Evolutionary conservation across 1,140 invertebrate species (phyloP), one percentile per base, ranked within the genome.

Genomic region (Drosophila yakuba): DNA sequence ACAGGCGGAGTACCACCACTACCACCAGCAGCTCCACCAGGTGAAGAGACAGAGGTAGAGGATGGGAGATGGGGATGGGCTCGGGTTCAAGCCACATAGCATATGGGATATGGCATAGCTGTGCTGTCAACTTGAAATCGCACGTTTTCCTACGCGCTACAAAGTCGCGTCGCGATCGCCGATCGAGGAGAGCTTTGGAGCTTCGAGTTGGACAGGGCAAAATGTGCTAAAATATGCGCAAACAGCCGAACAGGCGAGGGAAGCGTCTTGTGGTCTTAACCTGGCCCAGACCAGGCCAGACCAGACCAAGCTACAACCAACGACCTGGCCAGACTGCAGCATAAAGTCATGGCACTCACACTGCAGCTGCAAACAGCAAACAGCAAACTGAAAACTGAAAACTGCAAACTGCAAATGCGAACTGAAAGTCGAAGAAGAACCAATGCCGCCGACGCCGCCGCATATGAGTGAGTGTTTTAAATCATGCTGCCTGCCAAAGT

Each of bases 401-500:
- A 51, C 52, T 52, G 20, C 1, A 20, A 20, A 20, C 20, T 28
- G 28, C 48, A 50, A 38, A 44, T 48, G 28, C 36, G 23, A 25
- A 20, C 28, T 25, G 3, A 35, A 60, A 51, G 45, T 52, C 39
- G 35, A 36, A 41, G 58, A 67, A 47, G 36, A 61, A 47, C 20
- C 45, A 47, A 47, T 45, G 43, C 44, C 12, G 6, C 4, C 20
- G 38, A 43, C 73, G 39, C 55, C 48, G 51, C 73, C 73, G 74
- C 75, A 77, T 78, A 78, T 88, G 84, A 90, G 79, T 86, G 82
- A 90, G 88, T 90, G 86, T 91, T 85, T 91, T 91, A 83, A 91
- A 88, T 89, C 83, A 91, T 89, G 89, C 82, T 83, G 83, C 80
- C 90, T 91, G 89, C 89, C 89, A 91, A 80, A 91, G 89, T 91